Evolutionary conservation across 2,113 vertebrate species (phyloP), one percentile per base, ranked within the genome.

Genomic region (Dicaeum eximium): DNA sequence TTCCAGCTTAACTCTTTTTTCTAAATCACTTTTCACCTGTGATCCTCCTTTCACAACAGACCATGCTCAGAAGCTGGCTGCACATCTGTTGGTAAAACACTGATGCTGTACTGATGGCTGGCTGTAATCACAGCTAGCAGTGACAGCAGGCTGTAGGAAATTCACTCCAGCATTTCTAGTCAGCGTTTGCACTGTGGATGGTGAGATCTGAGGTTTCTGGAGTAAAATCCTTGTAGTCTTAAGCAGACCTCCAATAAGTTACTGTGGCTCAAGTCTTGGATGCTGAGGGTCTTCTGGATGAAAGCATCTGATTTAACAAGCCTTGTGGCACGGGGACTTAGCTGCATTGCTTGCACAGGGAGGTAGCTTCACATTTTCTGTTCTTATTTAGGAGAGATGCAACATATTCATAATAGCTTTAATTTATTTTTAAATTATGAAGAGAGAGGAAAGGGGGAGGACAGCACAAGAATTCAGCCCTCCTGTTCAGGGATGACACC

Each of bases 401-500:
- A 93, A n/a, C 7, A 6, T 54, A 62, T 60, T 79, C n/a, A 35
- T 72, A 90, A 60, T n/a, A 48, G 27, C 10, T 73, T 75, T 42
- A 40, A 64, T 80, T 81, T 77, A 12, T 37, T 80, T 94, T 88
- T 62, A 35, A 50, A 71, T 88, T 66, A 13, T 64, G 24, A 67
- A 19, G 38, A n/a, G 48, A 81, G 13, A 11, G 31, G 13, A 42
- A 67, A 70, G 35, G 18, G n/a, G 54, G 45, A 66, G 9, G 20
- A 20, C 64, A 77, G 58, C 58, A 61, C 23, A 54, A 35, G 14
- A 90, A 72, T 27, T 88, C 58, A 85, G 11, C 23, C 58, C 9
- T 56, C 9, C 13, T 53, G 1, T 69, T 73, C 42, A 61, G 47
- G 22, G 19, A 15, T 4, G 10, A 25, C 13, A 30, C 0, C 1